These are phyloP conservation scores for Megaptera novaeangliae DNA, from an alignment of 2,113 vertebrate species.

Conservation along the genomic window DNA sequence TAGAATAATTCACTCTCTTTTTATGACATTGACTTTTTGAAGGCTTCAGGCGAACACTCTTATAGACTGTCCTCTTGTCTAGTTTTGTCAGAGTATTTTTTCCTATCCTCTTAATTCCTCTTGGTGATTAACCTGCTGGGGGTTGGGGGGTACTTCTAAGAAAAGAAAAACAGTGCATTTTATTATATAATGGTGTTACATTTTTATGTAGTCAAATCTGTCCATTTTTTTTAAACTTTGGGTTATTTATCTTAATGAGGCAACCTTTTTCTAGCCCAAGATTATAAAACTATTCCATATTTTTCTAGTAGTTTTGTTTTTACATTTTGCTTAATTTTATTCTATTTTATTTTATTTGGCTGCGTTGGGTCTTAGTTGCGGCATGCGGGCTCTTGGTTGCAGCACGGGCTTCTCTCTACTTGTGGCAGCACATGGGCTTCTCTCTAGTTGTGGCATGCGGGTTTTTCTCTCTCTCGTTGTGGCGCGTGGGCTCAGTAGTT, in stretches of 20 bases:
- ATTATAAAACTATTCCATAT: background rate
- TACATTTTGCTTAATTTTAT: background rate
- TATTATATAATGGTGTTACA: background rate
- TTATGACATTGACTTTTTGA: background rate
- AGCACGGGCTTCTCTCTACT: background rate
- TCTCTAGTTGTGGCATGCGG: too few relatives aligned
- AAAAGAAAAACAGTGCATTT: background rate
- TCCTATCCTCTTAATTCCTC: rapidly evolving
- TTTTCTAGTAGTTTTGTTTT: background rate
- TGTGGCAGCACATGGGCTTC: too few relatives aligned
- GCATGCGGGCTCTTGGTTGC: background rate
- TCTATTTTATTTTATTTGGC: background rate
- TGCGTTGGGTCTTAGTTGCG: rapidly evolving
- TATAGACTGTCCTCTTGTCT: rapidly evolving
- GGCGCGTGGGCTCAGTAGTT: too few relatives aligned
- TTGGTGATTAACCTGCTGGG: background rate
- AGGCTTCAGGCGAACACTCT: background rate
- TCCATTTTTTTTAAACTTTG: constrained; percentile 33
- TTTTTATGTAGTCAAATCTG: constrained; percentile 1
- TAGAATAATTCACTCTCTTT: background rate
- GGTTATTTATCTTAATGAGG: background rate
- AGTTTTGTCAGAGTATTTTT: rapidly evolving
- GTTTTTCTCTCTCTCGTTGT: too few relatives aligned
- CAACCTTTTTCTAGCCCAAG: background rate
- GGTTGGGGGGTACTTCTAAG: background rate